Base-by-base conservation (phyloP, 2,888 invertebrate species). In the Apoda limacodes region DNA sequence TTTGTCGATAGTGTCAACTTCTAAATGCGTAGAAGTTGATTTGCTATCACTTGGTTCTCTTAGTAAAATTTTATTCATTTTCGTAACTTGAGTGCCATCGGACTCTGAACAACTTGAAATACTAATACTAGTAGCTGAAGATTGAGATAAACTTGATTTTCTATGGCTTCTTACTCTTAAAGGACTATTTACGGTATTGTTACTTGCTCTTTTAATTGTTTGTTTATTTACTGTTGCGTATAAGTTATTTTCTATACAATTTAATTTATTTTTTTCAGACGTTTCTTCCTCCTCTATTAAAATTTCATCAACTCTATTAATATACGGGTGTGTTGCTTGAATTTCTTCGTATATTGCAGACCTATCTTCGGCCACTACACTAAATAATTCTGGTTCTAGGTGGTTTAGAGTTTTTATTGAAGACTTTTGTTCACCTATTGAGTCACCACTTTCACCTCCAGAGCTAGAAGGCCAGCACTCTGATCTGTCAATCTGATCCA, bases 401-500 rank as follows among this genome's bases (percentile, higher is more conserved):
- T 74, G 58, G 30, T 75, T 76, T 22, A 45, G 34, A 26, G 45
- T 50, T 52, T 61, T 70, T 2, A 48, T 52, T 40, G 67, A 68
- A 20, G 55, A 43, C 57, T 64, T 74, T 40, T 61, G 65, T n/a
- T 81, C 70, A 37, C 83, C 83, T 35, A 83, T 82, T 2, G 82
- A 82, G 43, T 83, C 84, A 25, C 83, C 85, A 40, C 85, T 86
- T 46, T 83, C 84, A 22, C 85, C 85, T 39, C 86, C 86, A 33
- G 83, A 83, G 45, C 85, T 85, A 11, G 83, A 85, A 3, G 89
- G 90, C 91, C 91, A 91, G 55, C 89, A 90, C 47, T 92, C 88
- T 2, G 90, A 90, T 42, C 72, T 57, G 39, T 80, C 78, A 23
- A 92, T 85, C 43, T 92, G 90, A 60, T 92, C 91, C 81, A 90